Base-by-base conservation (phyloP, 2,113 vertebrate genomes). In the Plotosus lineatus region DNA sequence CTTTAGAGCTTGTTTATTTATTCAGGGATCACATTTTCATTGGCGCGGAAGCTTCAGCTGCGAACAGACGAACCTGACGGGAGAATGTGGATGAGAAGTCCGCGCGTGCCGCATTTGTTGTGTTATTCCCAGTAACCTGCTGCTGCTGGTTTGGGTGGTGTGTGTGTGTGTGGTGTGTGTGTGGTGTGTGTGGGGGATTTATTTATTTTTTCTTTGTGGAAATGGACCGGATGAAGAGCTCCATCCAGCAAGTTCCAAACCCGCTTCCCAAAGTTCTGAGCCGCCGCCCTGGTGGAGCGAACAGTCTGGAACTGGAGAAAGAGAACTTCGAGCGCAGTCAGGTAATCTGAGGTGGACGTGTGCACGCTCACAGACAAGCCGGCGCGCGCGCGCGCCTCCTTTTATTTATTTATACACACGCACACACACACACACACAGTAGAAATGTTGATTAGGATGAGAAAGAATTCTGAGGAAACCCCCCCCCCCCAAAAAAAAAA, bases 191-290 rank as follows among this genome's bases (percentile, higher is more conserved):
- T 6, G 33, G 28, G 6, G 7, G 7, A 3, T 75, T 38, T 78
- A 50, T 56, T 21, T 26, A 38, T 65, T n/a, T 77, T 60, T 81
- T 46, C 51, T 17, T 51, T 72, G 69, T 82, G 21, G 88, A 85
- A 88, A 96, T 96, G 95, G 95, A 96, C 68, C 95, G 95, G 73
- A 92, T 95, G 88, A 94, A 95, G 85, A 95, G 93, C 92, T 96
- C 95, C 84, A 95, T 96, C 91, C 95, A 95, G 94, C 95, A 95
- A 90, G 95, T 95, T 79, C 90, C 95, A 84, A 96, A 95, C 90
- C 94, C 95, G 26, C 94, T 96, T 56, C 95, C 95, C 83, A 96
- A 96, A 92, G 95, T 93, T 82, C 88, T 95, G 85, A 93, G 94
- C 88, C 91, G 94, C 80, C 91, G 95, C 82, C 91, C 92, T 19